Percentiles rank a stretch among this genome's conserved stretches.
phyloP scores from a whole-genome alignment of 2,113 vertebrate genomes.

The Mus musculus region DNA sequence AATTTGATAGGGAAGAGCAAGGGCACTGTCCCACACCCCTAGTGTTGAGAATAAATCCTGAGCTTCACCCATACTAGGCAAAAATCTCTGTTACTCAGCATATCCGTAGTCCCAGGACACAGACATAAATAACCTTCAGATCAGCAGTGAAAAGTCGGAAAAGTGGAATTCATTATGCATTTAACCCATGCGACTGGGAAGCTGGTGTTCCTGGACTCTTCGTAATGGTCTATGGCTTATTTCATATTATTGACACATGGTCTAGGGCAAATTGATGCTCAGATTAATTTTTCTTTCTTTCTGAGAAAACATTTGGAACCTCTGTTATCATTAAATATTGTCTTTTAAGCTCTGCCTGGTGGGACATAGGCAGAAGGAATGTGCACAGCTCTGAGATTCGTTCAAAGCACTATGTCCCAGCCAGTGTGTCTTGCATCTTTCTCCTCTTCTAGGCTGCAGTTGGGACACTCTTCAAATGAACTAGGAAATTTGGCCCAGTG shows the following conservation, averaged over 20 bases:
- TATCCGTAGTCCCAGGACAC: not conserved
- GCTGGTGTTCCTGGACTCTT: not conserved
- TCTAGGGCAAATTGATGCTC: not conserved
- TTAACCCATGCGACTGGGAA: not conserved
- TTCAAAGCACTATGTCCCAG: accelerated
- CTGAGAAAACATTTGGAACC: not conserved
- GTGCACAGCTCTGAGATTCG: not conserved
- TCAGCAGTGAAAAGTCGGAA: not conserved
- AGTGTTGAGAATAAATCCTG: not conserved
- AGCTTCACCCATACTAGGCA: not conserved
- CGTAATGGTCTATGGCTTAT: not conserved
- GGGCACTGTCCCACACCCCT: not conserved
- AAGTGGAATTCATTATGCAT: not conserved
- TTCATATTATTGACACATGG: not conserved
- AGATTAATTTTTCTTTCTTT: not conserved
- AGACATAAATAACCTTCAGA: not conserved
- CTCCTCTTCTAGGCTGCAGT: not conserved
- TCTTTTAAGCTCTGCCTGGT: not conserved
- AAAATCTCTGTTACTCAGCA: not conserved
- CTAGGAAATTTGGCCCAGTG: not conserved
- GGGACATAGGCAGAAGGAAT: not conserved
- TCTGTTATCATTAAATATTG: not conserved
- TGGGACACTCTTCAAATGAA: not conserved
- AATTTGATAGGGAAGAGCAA: not conserved
- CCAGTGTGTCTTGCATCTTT: not conserved